Percentiles rank a stretch among this genome's conserved stretches.
phyloP scores from a whole-genome alignment of 2,888 invertebrate species.

The Xanthia togata region DNA sequence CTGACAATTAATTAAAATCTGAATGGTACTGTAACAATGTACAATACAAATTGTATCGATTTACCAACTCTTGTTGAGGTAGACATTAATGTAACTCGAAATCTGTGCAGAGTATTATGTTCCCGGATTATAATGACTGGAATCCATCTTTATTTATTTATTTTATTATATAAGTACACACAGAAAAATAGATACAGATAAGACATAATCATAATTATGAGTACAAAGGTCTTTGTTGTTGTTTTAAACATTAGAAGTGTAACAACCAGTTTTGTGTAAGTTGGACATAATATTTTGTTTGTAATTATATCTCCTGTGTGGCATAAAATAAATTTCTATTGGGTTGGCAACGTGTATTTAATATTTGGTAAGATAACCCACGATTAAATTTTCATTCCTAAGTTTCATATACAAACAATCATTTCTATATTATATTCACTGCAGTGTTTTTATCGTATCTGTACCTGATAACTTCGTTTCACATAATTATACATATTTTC shows the following conservation, averaged over 20 bases:
- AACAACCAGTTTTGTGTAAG: conserved; percentile 27
- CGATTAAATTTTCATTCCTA: no score
- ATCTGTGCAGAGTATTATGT: conserved; percentile 58
- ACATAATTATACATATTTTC: background rate
- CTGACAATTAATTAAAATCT: conserved; percentile 86
- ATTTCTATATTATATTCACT: no score
- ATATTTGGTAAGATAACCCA: no score
- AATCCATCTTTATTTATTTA: no score
- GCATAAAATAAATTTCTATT: no score
- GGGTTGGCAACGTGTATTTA: background rate
- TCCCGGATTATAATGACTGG: conserved; percentile 48
- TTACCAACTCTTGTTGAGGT: conserved; percentile 68
- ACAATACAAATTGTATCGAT: conserved; percentile 79
- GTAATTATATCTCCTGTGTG: conserved; percentile 21
- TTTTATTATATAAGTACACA: no score
- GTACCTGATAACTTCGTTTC: no score
- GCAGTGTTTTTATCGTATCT: no score
- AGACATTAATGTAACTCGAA: conserved; percentile 62
- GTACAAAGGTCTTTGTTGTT: no score
- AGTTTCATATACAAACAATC: no score
- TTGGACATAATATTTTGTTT: conserved; percentile 44
- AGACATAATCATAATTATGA: no score
- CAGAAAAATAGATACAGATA: no score
- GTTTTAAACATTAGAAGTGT: conserved; percentile 42
- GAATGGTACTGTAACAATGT: conserved; percentile 78